Base-by-base conservation (phyloP, 1,140 invertebrate species). In the Listronotus oregonensis region DNA sequence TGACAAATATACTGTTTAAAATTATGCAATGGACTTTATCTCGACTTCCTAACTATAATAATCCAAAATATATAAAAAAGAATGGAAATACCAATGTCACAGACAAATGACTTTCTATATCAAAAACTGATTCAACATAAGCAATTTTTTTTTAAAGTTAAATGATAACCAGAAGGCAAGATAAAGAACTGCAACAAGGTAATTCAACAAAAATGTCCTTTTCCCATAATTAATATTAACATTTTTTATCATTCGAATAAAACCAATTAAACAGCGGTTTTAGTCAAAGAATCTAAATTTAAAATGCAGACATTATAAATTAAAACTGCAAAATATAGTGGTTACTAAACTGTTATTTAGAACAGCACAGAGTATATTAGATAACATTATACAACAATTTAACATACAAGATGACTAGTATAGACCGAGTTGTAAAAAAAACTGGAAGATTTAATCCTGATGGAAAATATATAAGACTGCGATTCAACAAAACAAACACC, bases 361-460 rank as follows among this genome's bases (percentile, higher is more conserved):
- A 59, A 67, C 69, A 68, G 66, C 40, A 44, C 39, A 64, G 54
- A 66, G 64, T 59, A 67, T 65, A 70, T 64, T 67, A 73, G 68
- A 69, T 67, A 74, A 66, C 65, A 72, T 75, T 70, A 73, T 68
- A 73, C 71, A 73, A 75, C 65, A 69, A 74, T 72, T 76, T 68
- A 75, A 75, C 66, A 69, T 75, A 77, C 64, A 76, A 77, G 72
- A 75, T 77, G 76, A 77, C 76, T 77, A 77, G 76, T 75, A 74
- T 68, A 71, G 76, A 75, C 72, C 71, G 73, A 76, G 76, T 74
- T 70, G 68, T 67, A 64, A 71, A 66, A 66, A 67, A 63, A 71
- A 58, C 21, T 67, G 63, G 64, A 66, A 65, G 62, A 46, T 34
- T 27, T 59, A 46, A 54, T 60, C 46, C 64, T 51, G 49, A 57